These are phyloP conservation scores for Dicrurus megarhynchus DNA, from an alignment of 2,113 vertebrate genomes.

Conservation along the genomic window DNA sequence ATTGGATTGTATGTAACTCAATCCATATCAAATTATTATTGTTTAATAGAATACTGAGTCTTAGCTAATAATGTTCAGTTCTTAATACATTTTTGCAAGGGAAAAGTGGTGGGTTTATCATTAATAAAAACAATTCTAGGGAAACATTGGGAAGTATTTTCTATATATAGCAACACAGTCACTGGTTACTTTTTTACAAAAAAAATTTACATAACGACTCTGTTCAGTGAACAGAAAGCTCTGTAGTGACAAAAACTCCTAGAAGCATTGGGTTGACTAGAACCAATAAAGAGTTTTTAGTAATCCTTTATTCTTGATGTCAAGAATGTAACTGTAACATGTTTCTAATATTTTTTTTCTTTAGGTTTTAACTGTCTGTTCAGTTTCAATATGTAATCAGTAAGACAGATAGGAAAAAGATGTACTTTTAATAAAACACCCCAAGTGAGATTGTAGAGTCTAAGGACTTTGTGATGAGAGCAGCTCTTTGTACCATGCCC, in stretches of 20 bases:
- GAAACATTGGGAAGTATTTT: neutral
- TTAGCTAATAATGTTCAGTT: neutral
- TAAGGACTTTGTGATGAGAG: neutral
- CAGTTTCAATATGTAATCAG: neutral
- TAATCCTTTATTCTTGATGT: neutral
- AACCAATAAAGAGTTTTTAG: neutral
- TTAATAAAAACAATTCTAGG: neutral
- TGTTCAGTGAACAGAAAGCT: neutral
- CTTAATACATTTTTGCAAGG: neutral
- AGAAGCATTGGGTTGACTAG: neutral
- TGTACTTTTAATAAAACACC: neutral
- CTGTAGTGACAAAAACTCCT: neutral
- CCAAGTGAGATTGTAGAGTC: accelerated
- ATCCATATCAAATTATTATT: neutral
- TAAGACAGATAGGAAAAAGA: neutral
- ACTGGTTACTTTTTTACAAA: neutral
- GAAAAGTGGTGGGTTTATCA: neutral
- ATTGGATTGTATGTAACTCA: neutral
- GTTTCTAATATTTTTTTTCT: neutral
- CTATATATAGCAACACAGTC: neutral
- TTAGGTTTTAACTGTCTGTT: neutral
- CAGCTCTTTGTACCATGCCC: neutral
- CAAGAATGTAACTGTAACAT: neutral
- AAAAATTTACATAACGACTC: neutral
- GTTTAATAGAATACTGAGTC: neutral